Conservation (phyloP, 2,888 invertebrate species). For the Sisyra terminalis region DNA sequence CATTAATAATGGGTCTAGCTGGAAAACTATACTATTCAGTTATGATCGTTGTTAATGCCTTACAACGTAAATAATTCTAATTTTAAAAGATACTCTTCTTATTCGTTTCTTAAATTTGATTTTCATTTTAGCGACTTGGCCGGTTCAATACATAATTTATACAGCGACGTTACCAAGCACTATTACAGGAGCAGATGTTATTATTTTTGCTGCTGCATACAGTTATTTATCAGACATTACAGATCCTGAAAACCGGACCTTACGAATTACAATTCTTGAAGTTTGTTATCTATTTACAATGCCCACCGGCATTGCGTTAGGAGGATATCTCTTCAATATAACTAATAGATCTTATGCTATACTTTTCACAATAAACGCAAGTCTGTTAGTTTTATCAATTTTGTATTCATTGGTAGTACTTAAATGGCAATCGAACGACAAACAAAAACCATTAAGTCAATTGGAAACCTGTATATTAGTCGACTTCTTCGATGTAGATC, state of each 20-base stretch:
- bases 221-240: constrained; percentile 70
- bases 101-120: neutral
- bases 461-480: constrained; percentile 32
- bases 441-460: constrained; percentile 42
- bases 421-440: constrained; percentile 51
- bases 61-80: constrained; percentile 26
- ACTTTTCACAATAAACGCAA: constrained; percentile 57
- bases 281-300: constrained; percentile 67
- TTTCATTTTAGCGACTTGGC: constrained; percentile 35
- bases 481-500: constrained; percentile 57
- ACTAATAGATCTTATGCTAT: constrained; percentile 46
- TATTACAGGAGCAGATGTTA: constrained; percentile 60
- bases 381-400: constrained; percentile 41
- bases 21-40: constrained; percentile 61
- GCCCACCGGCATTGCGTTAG: constrained; percentile 63
- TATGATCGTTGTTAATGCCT: constrained; percentile 56
- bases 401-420: constrained; percentile 45
- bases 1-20: constrained; percentile 49
- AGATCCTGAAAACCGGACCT: constrained; percentile 47
- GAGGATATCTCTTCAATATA: constrained; percentile 45
- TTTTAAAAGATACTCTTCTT: neutral
- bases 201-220: constrained; percentile 64
- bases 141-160: constrained; percentile 55
- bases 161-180: constrained; percentile 63
- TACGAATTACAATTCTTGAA: constrained; percentile 68